A percentile compares a stretch with the other conserved stretches of the same genome.
Evolutionary conservation across 1,140 invertebrate genomes (phyloP).

Genomic region (Macrotrachela quadricornifera): DNA sequence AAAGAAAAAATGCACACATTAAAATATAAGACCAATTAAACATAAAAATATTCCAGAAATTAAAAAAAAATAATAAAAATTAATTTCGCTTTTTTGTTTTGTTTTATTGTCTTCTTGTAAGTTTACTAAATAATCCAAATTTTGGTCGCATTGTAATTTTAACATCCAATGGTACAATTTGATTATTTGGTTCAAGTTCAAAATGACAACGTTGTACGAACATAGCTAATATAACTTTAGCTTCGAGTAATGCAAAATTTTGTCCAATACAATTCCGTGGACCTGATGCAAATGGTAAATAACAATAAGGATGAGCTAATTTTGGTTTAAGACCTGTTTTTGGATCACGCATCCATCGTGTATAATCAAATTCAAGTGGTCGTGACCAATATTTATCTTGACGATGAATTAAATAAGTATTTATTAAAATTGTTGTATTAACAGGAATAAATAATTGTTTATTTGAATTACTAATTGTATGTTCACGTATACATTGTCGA

Average conservation of each 20-base stretch:
- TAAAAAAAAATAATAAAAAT: too few species aligned
- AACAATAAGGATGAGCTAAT: slow-evolving; percentile 1
- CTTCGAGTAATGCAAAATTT: slow-evolving; percentile 6
- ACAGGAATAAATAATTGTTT: background rate
- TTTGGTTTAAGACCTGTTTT: background rate
- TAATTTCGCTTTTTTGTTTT: too few species aligned
- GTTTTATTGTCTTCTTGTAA: too few species aligned
- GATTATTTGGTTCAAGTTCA: background rate
- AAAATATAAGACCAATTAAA: too few species aligned
- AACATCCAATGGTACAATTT: too few species aligned
- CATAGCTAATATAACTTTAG: slow-evolving; percentile 1
- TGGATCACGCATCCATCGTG: background rate
- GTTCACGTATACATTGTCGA: background rate
- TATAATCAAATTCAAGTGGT: background rate
- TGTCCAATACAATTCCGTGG: slow-evolving; percentile 6
- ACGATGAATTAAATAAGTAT: background rate
- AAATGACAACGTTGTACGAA: slow-evolving; percentile 3
- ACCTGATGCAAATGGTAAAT: slow-evolving; percentile 1
- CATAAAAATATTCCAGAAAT: too few species aligned
- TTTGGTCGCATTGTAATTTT: too few species aligned
- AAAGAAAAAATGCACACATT: too few species aligned
- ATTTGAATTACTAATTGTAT: too few species aligned
- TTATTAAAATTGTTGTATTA: background rate
- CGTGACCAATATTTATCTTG: background rate
- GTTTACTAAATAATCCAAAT: too few species aligned